Conservation (phyloP, 2,113 vertebrate genomes). For the Tragulus kanchil region DNA sequence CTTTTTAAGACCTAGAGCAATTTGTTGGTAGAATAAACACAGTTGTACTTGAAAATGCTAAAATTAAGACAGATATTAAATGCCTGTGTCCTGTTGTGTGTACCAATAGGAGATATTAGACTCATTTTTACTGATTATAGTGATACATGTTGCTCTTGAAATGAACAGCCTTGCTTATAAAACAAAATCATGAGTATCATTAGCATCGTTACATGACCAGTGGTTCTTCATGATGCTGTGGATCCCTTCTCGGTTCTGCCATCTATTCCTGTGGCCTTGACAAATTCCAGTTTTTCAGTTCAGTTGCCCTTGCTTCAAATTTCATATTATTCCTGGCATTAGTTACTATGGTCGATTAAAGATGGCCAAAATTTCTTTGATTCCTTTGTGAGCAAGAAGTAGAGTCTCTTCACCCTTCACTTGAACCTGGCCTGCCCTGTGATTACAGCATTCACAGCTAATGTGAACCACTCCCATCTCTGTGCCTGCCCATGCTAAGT, state of each 20-base stretch:
- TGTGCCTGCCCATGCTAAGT: background rate
- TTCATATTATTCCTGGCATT: constrained; percentile 1
- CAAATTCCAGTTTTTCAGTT: too few species aligned
- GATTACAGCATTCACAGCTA: background rate
- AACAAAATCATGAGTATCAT: constrained; percentile 32
- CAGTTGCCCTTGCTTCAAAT: background rate
- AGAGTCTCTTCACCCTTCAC: background rate
- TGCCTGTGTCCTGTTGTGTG: constrained; percentile 42
- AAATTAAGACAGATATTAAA: constrained; percentile 66
- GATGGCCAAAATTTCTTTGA: background rate
- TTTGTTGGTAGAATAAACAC: constrained; percentile 72
- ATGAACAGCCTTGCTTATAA: background rate
- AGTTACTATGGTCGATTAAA: background rate
- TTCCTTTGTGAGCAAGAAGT: background rate
- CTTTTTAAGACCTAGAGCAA: constrained; percentile 66
- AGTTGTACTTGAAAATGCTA: constrained; percentile 45
- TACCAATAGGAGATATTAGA: constrained; percentile 61
- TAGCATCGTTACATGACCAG: constrained; percentile 66
- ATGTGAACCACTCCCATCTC: background rate
- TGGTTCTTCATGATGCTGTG: constrained; percentile 65
- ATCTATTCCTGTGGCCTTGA: constrained; percentile 37
- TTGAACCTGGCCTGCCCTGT: background rate
- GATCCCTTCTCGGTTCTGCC: background rate
- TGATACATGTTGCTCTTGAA: constrained; percentile 67
- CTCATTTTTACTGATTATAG: constrained; percentile 65